Percentiles rank a stretch among this genome's conserved stretches.
These are phyloP conservation scores for Sericinus montela DNA, from an alignment of 2,888 invertebrate species.

Conservation along the genomic window DNA sequence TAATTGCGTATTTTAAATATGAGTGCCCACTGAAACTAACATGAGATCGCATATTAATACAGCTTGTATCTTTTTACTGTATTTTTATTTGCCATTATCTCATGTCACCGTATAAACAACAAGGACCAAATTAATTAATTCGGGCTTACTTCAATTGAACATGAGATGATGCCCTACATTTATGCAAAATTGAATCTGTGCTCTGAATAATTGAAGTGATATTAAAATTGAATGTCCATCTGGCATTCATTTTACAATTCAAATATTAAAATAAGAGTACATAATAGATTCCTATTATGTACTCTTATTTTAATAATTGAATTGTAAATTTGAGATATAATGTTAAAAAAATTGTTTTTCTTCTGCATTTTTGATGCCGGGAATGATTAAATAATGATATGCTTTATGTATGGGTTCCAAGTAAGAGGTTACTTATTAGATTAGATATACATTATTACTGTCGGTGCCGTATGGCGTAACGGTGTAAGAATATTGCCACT, in stretches of 20 bases:
- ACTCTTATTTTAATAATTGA: no score
- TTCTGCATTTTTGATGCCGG: no score
- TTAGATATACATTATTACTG: no score
- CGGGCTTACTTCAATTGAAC: conserved; percentile 7
- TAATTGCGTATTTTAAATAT: neutral
- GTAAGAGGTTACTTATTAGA: no score
- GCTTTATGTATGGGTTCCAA: no score
- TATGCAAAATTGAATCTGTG: conserved; percentile 5
- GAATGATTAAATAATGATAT: no score
- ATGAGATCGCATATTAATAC: neutral
- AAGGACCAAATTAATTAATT: conserved; percentile 13
- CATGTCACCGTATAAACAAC: neutral
- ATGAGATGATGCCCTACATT: conserved; percentile 11
- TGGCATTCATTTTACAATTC: conserved; percentile 7
- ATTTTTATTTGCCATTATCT: neutral
- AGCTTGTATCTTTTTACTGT: neutral
- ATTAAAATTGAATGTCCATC: conserved; percentile 9
- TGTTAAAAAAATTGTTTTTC: no score
- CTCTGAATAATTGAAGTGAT: conserved; percentile 14
- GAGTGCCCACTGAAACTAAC: neutral
- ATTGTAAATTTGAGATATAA: no score
- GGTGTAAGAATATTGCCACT: no score
- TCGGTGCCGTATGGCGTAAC: no score
- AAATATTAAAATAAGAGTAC: no score
- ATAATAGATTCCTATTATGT: no score